These are phyloP conservation scores for Gambusia holbrooki DNA, from an alignment of 2,113 vertebrate species.

Conservation along the genomic window DNA sequence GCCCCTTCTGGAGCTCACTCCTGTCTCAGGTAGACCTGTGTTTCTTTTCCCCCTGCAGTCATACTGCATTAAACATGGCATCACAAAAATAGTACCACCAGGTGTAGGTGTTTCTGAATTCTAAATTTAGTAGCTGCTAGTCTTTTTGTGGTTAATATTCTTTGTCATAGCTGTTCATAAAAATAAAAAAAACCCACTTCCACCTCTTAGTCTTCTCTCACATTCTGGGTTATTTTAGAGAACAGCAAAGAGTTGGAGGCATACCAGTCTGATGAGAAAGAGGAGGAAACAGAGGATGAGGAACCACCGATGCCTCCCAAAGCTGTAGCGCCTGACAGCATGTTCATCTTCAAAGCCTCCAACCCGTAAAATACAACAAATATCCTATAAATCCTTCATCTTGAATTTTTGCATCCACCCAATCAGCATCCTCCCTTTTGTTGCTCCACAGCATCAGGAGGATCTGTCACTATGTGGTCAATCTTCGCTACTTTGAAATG, in stretches of 20 bases:
- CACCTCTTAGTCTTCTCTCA: background rate
- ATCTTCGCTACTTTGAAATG: conserved; percentile 98
- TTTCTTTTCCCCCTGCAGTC: conserved; percentile 9
- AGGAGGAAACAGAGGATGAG: conserved; percentile 71
- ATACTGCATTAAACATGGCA: conserved; percentile 14
- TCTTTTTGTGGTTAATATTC: conserved; percentile 36
- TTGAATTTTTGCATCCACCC: background rate
- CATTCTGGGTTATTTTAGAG: conserved; percentile 56
- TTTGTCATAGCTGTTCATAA: conserved; percentile 28
- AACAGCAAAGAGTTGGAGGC: conserved; percentile 80
- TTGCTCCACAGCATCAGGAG: conserved; percentile 84
- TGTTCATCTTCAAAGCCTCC: conserved; percentile 98
- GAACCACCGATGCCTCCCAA: conserved; percentile 81
- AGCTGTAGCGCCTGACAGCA: conserved; percentile 90
- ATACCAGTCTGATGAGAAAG: conserved; percentile 57
- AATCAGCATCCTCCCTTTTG: conserved; percentile 1
- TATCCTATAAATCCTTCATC: background rate
- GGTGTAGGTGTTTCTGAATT: conserved; percentile 45
- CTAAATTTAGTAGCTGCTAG: conserved; percentile 12
- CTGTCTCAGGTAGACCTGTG: conserved; percentile 77
- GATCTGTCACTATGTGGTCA: conserved; percentile 96
- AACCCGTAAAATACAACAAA: conserved; percentile 88
- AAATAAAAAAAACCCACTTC: conserved; percentile 17
- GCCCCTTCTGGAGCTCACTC: conserved; percentile 78
- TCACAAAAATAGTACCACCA: conserved; percentile 21